Conservation (phyloP, 2,797 vertebrate species). For the Cirrhinus molitorella region DNA sequence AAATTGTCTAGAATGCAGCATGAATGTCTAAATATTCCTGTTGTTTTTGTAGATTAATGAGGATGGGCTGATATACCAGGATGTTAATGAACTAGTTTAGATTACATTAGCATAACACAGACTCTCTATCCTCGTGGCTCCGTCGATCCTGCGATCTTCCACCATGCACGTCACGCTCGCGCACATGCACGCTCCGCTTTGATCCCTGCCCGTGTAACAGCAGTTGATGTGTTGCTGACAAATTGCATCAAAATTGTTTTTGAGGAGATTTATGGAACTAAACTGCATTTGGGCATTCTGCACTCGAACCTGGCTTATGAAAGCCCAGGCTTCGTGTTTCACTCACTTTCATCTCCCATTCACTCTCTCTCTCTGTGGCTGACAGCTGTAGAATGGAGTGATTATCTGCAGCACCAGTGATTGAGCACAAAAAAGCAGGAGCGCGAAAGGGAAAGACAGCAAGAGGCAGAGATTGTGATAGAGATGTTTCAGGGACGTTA, state of each 20-base stretch:
- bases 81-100: conserved; percentile 47
- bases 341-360: conserved; percentile 25
- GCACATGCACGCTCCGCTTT: background rate
- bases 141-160: background rate
- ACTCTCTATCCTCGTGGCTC: conserved; percentile 28
- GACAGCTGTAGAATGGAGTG: conserved; percentile 46
- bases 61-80: conserved; percentile 20
- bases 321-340: conserved; percentile 27
- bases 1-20: background rate
- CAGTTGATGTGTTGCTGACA: conserved; percentile 39
- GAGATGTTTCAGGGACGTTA: conserved; percentile 37
- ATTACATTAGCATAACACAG: conserved; percentile 48
- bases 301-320: conserved; percentile 36
- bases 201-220: conserved; percentile 20
- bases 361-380: background rate
- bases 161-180: background rate
- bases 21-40: background rate
- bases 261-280: conserved; percentile 30
- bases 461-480: conserved; percentile 9
- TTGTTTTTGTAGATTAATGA: conserved; percentile 1
- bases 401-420: conserved; percentile 41
- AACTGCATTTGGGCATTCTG: conserved; percentile 29
- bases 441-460: background rate
- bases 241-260: conserved; percentile 45
- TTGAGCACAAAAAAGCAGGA: conserved; percentile 5